phyloP scores from a whole-genome alignment of 2,888 invertebrate species.

The Oligia strigilis region DNA sequence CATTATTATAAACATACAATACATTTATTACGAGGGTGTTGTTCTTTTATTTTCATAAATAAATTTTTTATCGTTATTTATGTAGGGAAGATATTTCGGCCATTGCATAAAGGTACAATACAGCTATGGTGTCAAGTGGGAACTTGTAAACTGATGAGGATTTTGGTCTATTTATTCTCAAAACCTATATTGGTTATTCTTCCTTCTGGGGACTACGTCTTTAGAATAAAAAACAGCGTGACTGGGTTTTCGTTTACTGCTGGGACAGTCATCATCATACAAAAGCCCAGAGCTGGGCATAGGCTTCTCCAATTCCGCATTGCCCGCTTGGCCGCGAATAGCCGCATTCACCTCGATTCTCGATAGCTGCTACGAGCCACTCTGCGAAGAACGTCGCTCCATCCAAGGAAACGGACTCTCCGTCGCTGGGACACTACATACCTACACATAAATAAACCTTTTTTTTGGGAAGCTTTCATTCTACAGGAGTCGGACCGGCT shows the following conservation, averaged over 20 bases:
- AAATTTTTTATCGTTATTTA: background rate
- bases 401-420: background rate
- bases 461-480: background rate
- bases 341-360: background rate
- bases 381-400: background rate
- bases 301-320: background rate
- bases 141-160: background rate
- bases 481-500: background rate
- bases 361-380: background rate
- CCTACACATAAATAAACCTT: background rate
- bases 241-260: background rate
- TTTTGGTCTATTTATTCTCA: background rate
- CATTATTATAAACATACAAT: conserved; percentile 58
- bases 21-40: conserved; percentile 46
- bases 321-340: too few relatives aligned
- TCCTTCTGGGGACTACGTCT: background rate
- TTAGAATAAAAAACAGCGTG: background rate
- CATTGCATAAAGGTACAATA: background rate
- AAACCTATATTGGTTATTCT: background rate
- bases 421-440: background rate
- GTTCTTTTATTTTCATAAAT: conserved; percentile 27
- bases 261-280: background rate
- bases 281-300: too few relatives aligned
- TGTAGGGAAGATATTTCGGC: background rate
- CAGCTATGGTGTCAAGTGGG: background rate